Conservation (phyloP, 2,113 vertebrate genomes). For the Crotalus horridus region DNA sequence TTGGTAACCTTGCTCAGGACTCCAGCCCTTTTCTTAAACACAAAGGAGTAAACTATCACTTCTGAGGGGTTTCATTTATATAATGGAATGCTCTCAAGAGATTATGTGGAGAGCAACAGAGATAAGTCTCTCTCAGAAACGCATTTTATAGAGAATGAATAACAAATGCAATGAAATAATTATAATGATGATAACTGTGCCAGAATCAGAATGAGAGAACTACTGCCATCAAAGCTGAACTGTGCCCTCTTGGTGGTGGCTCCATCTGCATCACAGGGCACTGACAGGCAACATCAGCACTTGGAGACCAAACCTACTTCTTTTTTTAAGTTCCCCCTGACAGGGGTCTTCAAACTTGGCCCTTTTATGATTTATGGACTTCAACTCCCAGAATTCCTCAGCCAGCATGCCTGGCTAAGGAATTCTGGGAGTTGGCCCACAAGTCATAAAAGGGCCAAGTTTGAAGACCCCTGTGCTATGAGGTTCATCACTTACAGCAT, state of each 20-base stretch:
- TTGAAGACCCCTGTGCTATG: neutral
- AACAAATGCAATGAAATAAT: neutral
- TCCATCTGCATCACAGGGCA: neutral
- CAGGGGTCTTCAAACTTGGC: no score
- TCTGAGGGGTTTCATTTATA: neutral
- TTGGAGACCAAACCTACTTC: neutral
- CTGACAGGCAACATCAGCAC: neutral
- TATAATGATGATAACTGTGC: neutral
- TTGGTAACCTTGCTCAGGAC: neutral
- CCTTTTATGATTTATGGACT: no score
- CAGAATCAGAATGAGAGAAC: neutral
- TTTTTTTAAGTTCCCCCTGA: neutral
- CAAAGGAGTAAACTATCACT: neutral
- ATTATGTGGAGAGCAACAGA: neutral
- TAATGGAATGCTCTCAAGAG: neutral
- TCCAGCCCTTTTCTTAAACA: neutral
- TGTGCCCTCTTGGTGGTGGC: neutral
- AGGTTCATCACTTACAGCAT: neutral
- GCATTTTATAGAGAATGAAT: neutral
- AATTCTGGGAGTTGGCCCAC: no score
- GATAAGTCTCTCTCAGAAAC: neutral
- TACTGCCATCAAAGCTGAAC: neutral
- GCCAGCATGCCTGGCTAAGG: no score
- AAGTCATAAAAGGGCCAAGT: no score
- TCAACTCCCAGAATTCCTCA: no score